Evolutionary conservation across 2,113 vertebrate genomes (phyloP).

Genomic region (Cynoglossus semilaevis): DNA sequence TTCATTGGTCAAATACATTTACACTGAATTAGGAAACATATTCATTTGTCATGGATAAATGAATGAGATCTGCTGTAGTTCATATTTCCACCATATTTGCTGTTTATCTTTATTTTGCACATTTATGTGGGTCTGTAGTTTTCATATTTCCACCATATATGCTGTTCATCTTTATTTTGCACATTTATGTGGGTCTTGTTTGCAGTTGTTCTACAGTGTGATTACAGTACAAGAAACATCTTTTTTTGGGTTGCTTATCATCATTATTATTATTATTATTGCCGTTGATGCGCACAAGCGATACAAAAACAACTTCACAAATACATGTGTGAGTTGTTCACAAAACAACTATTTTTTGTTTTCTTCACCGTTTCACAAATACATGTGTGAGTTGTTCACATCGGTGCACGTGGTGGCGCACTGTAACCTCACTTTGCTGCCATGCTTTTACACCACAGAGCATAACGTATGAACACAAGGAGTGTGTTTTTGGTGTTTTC

Average conservation of each 20-base stretch:
- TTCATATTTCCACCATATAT: not conserved
- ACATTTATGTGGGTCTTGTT: not conserved
- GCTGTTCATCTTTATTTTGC: not conserved
- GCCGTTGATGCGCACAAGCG: conserved; percentile 3
- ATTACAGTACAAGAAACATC: not conserved
- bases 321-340: conserved; percentile 18
- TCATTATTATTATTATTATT: conserved; percentile 1
- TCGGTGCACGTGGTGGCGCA: not conserved
- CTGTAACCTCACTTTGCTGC: conserved; percentile 4
- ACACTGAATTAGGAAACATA: no score
- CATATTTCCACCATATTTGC: not conserved
- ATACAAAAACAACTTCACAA: not conserved
- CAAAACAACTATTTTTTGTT: not conserved
- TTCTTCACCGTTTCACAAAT: not conserved
- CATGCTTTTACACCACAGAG: conserved; percentile 11
- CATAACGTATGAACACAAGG: not conserved
- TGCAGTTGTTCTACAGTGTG: not conserved
- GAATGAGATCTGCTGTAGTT: not conserved
- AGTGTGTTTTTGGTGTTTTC: no score
- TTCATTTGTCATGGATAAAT: not conserved
- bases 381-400: conserved; percentile 12
- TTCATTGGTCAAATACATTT: no score
- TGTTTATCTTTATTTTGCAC: not conserved
- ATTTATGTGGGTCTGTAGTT: not conserved
- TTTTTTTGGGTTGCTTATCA: conserved; percentile 8